Evolutionary conservation across 2,797 vertebrate species (phyloP).

Genomic region (Bradypodion ventrale): DNA sequence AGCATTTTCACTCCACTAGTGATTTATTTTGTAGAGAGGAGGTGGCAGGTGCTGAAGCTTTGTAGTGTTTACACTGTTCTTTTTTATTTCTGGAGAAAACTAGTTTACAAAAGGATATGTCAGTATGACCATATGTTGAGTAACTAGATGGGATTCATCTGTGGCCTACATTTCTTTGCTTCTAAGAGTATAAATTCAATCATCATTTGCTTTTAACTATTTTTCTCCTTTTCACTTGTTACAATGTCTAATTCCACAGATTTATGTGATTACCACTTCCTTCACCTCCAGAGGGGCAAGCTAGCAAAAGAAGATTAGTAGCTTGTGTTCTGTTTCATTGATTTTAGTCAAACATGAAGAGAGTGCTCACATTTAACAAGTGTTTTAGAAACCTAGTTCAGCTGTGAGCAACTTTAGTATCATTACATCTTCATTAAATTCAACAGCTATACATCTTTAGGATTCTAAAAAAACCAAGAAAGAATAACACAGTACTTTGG

Average conservation of each 20-base stretch:
- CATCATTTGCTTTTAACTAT: background rate
- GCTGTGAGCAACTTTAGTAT: constrained; percentile 4
- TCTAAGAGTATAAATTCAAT: background rate
- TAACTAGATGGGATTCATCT: no score
- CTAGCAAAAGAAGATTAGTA: constrained; percentile 9
- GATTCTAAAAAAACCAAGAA: background rate
- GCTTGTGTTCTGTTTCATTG: background rate
- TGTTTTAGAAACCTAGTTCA: constrained; percentile 2
- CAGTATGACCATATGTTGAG: no score
- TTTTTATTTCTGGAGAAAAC: no score
- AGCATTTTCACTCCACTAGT: no score
- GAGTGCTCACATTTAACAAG: background rate
- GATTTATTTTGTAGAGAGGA: no score
- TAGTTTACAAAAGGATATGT: no score
- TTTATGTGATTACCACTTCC: background rate
- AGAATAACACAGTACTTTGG: background rate
- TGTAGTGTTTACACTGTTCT: no score
- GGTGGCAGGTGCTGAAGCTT: no score
- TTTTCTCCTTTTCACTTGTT: background rate
- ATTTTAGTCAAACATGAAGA: background rate
- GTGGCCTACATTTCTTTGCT: no score
- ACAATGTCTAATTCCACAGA: no score
- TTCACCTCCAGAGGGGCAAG: background rate
- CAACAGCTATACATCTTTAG: background rate
- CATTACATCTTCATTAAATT: constrained; percentile 29